These are phyloP conservation scores for Semicossyphus pulcher DNA, from an alignment of 2,113 vertebrate species.

Conservation along the genomic window DNA sequence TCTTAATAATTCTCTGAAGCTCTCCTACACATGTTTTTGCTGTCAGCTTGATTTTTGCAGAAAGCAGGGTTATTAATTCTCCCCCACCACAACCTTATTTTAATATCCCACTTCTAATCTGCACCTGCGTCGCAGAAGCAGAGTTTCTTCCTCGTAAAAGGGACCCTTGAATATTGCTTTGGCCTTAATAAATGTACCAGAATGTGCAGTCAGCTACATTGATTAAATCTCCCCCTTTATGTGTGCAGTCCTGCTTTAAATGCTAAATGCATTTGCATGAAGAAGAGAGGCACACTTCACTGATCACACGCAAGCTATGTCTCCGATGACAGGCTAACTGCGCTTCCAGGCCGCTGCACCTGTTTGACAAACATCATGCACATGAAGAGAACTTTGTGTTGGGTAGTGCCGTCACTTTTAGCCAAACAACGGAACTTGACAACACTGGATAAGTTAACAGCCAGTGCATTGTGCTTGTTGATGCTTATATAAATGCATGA, in stretches of 20 bases:
- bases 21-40: slow-evolving; percentile 19
- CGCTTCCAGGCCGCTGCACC: slow-evolving; percentile 28
- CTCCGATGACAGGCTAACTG: slow-evolving; percentile 30
- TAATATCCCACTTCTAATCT: slow-evolving; percentile 22
- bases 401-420: not conserved
- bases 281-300: slow-evolving; percentile 41
- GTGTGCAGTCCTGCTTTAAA: slow-evolving; percentile 35
- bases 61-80: slow-evolving; percentile 17
- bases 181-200: slow-evolving; percentile 29
- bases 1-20: slow-evolving; percentile 37
- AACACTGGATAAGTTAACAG: slow-evolving; percentile 16
- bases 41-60: slow-evolving; percentile 29
- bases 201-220: slow-evolving; percentile 28
- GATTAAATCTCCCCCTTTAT: slow-evolving; percentile 19
- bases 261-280: slow-evolving; percentile 58
- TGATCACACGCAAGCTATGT: slow-evolving; percentile 40
- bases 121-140: not conserved
- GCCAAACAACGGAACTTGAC: slow-evolving; percentile 3
- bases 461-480: not conserved
- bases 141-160: not conserved
- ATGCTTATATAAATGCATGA: not conserved
- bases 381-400: not conserved
- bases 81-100: not conserved
- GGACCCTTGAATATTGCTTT: slow-evolving; percentile 1
- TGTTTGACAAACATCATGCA: slow-evolving; percentile 43